Evolutionary conservation across 2,797 vertebrate genomes (phyloP).

Genomic region (Tympanoctomys barrerae): DNA sequence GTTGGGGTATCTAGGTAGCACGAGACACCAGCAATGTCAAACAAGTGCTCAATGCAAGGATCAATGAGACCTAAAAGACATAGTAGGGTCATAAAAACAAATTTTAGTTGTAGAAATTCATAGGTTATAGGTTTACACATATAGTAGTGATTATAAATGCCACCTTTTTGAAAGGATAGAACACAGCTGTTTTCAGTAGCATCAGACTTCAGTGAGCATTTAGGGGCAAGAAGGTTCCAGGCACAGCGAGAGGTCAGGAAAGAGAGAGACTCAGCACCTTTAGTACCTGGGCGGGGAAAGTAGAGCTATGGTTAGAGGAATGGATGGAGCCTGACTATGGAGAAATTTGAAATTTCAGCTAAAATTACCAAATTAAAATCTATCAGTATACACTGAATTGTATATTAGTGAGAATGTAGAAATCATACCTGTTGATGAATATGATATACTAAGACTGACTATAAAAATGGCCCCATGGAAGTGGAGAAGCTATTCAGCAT

Average conservation of each 20-base stretch:
- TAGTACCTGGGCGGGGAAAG: background rate
- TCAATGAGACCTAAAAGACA: background rate
- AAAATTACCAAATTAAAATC: background rate
- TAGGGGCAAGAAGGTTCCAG: background rate
- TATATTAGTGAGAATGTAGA: no score
- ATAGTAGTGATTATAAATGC: background rate
- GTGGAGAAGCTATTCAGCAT: background rate
- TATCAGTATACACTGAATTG: background rate
- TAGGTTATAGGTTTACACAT: background rate
- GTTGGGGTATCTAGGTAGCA: background rate
- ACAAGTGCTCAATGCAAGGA: accelerated
- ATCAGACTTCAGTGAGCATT: background rate
- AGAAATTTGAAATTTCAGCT: background rate
- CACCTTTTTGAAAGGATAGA: background rate
- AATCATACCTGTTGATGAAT: background rate
- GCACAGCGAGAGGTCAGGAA: background rate
- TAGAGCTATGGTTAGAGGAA: background rate
- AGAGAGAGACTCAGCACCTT: accelerated
- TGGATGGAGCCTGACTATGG: background rate
- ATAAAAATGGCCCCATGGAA: background rate
- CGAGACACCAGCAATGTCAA: background rate
- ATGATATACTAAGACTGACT: background rate
- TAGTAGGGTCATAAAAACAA: background rate
- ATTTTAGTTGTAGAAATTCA: background rate
- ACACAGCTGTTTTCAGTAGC: background rate